phyloP scores from a whole-genome alignment of 1,140 invertebrate genomes.

The Archivesica marissinica region DNA sequence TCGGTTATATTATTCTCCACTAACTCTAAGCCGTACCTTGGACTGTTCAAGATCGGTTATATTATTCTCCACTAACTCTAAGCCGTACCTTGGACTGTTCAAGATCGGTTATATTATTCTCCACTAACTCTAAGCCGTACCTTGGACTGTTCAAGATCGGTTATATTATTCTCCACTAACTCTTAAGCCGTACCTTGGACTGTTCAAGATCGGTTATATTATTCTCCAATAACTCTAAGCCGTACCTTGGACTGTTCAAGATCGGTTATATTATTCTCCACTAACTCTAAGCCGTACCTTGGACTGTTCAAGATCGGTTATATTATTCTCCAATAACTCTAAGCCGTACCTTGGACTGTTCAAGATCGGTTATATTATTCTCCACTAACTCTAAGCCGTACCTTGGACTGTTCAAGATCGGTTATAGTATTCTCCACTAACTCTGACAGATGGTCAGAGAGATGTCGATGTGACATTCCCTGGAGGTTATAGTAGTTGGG shows the following conservation, averaged over 20 bases:
- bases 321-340: too few relatives aligned
- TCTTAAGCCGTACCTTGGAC: constrained; percentile 94
- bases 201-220: constrained; percentile 98
- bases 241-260: too few relatives aligned
- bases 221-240: constrained; percentile 98
- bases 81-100: too few relatives aligned
- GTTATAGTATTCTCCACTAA: constrained; percentile 97
- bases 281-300: too few relatives aligned
- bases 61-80: too few relatives aligned
- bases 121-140: too few relatives aligned
- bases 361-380: constrained; percentile 96
- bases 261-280: too few relatives aligned
- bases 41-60: too few relatives aligned
- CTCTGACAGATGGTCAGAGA: constrained; percentile 99
- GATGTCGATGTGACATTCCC: constrained; percentile 94
- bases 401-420: constrained; percentile 98
- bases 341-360: constrained; percentile 97
- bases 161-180: too few relatives aligned
- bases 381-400: constrained; percentile 97
- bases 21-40: constrained; percentile 98
- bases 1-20: constrained; percentile 98
- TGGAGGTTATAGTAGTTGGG: constrained; percentile 99
- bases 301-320: too few relatives aligned
- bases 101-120: too few relatives aligned
- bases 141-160: too few relatives aligned